Conservation (phyloP, 2,888 invertebrate genomes). For the Pediacus dermestoides region DNA sequence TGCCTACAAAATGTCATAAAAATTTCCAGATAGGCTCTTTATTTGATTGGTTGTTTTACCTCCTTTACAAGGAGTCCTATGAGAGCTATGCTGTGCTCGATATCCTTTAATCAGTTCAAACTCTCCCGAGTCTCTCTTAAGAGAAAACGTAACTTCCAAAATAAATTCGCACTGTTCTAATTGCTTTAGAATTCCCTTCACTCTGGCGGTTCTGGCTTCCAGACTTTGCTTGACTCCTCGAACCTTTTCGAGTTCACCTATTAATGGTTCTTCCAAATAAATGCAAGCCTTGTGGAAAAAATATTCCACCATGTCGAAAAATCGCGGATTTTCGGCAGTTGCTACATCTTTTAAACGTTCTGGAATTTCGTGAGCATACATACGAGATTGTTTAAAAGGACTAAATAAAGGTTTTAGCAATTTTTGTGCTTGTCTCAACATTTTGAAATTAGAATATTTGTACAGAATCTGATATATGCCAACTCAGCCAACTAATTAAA, state of each 20-base stretch:
- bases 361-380: conserved; percentile 70
- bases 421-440: too few species aligned
- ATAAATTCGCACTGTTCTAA: conserved; percentile 96
- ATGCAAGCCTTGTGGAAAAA: conserved; percentile 97
- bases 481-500: too few species aligned
- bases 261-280: conserved; percentile 83
- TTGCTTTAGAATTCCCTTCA: conserved; percentile 89
- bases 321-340: conserved; percentile 76
- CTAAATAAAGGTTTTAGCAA: too few species aligned
- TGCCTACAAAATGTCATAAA: too few species aligned
- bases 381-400: too few species aligned
- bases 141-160: conserved; percentile 90
- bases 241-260: conserved; percentile 69
- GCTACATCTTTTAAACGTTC: conserved; percentile 79
- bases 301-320: conserved; percentile 98
- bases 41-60: too few species aligned
- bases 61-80: conserved; percentile 97
- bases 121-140: conserved; percentile 93
- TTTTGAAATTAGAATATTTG: too few species aligned
- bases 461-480: too few species aligned
- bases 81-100: conserved; percentile 95
- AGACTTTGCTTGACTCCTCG: conserved; percentile 67
- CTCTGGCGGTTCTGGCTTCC: conserved; percentile 90
- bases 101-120: conserved; percentile 98
- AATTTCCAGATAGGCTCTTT: conserved; percentile 41